These are phyloP conservation scores for Colius striatus DNA, from an alignment of 2,113 vertebrate species.

Conservation along the genomic window DNA sequence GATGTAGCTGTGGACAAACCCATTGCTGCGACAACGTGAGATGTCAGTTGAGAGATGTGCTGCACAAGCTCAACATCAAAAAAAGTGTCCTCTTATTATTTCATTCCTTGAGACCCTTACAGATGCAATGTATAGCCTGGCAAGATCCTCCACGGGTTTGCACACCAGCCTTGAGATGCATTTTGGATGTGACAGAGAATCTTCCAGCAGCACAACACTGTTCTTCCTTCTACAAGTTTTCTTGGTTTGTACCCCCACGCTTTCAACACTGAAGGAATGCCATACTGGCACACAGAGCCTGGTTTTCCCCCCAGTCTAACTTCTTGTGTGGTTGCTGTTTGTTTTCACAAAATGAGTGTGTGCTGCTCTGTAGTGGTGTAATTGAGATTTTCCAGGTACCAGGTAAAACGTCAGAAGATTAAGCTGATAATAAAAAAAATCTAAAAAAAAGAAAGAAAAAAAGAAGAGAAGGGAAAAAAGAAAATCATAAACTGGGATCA, in stretches of 20 bases:
- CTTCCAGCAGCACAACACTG: background rate
- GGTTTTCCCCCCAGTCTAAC: background rate
- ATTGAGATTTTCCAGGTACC: background rate
- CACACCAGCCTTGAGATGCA: fast-evolving
- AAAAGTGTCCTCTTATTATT: background rate
- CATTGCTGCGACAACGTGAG: background rate
- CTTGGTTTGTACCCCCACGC: background rate
- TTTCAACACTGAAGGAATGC: background rate
- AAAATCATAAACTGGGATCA: background rate
- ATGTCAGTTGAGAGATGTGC: background rate
- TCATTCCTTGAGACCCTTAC: background rate
- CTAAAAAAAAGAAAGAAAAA: background rate
- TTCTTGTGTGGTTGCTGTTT: slow-evolving; percentile 20
- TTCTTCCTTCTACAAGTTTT: background rate
- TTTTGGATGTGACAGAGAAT: background rate
- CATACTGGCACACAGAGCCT: background rate
- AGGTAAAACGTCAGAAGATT: background rate
- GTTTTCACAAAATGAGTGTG: background rate
- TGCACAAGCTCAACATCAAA: background rate
- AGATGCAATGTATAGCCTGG: background rate
- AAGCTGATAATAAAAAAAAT: background rate
- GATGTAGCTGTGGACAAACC: background rate
- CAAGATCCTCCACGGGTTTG: background rate
- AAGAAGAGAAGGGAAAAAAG: background rate
- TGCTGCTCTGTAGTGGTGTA: background rate